Conservation (phyloP, 2,797 vertebrate species). For the Scomberomorus guttatus region DNA sequence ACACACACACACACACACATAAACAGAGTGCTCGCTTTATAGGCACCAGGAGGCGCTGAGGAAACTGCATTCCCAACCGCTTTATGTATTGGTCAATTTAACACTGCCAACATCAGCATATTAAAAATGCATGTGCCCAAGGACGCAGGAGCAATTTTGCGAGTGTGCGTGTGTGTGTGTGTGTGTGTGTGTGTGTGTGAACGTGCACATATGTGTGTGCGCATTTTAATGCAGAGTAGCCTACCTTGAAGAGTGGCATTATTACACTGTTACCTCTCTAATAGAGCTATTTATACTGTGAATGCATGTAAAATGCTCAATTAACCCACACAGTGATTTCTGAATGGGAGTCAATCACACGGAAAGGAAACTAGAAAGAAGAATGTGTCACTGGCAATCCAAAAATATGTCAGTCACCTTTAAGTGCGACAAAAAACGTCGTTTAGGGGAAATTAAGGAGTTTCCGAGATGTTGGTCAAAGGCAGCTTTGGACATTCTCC, state of each 20-base stretch:
- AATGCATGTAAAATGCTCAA: conserved; percentile 43
- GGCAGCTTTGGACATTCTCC: not conserved
- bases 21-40: conserved; percentile 50
- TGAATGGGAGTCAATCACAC: conserved; percentile 32
- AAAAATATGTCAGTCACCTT: not conserved
- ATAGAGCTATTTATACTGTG: conserved; percentile 38
- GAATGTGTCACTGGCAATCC: not conserved
- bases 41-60: conserved; percentile 53
- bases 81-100: conserved; percentile 79
- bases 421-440: not conserved
- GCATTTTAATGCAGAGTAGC: conserved; percentile 39
- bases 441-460: not conserved
- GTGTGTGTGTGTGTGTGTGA: not conserved
- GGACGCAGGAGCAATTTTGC: conserved; percentile 45
- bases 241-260: conserved; percentile 35
- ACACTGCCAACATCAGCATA: conserved; percentile 75
- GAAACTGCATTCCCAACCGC: conserved; percentile 70
- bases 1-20: conserved; percentile 13
- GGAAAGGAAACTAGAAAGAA: conserved; percentile 12
- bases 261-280: conserved; percentile 44
- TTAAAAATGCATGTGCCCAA: conserved; percentile 76
- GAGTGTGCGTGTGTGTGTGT: not conserved
- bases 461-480: not conserved
- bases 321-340: conserved; percentile 43
- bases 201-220: conserved; percentile 11